Percentiles rank a stretch among this genome's conserved stretches.
These are phyloP conservation scores for Odontamblyopus rebecca DNA, from an alignment of 2,797 vertebrate genomes.

Conservation along the genomic window DNA sequence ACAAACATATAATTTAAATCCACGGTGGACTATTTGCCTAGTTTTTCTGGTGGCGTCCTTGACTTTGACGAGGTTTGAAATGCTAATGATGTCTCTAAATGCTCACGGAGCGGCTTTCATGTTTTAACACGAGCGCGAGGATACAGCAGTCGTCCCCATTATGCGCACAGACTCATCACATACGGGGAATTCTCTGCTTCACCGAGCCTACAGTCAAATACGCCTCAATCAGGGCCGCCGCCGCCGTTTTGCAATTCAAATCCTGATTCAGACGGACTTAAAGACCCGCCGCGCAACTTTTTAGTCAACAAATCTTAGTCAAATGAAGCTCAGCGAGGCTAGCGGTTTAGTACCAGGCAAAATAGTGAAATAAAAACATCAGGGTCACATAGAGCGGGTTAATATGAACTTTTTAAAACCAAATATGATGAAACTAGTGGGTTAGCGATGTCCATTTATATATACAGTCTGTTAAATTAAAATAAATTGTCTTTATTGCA, in stretches of 20 bases:
- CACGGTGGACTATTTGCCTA: not conserved
- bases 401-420: too few species aligned
- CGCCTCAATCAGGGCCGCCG: not conserved
- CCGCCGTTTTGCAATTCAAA: not conserved
- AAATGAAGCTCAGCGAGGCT: too few species aligned
- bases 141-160: slow-evolving; percentile 20
- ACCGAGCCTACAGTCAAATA: not conserved
- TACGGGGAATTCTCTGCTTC: slow-evolving; percentile 25
- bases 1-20: slow-evolving; percentile 36
- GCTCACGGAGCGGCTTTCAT: slow-evolving; percentile 46
- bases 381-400: too few species aligned
- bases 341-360: too few species aligned
- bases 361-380: too few species aligned
- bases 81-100: slow-evolving; percentile 59
- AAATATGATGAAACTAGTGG: too few species aligned
- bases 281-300: too few species aligned
- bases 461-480: too few species aligned
- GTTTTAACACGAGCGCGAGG: slow-evolving; percentile 24
- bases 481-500: too few species aligned
- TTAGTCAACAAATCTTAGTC: too few species aligned
- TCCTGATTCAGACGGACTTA: too few species aligned
- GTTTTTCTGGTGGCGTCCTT: slow-evolving; percentile 39
- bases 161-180: slow-evolving; percentile 23
- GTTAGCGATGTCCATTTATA: too few species aligned
- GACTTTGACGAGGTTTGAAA: slow-evolving; percentile 63